Evolutionary conservation across 2,888 invertebrate species (phyloP).

Genomic region (Parnassius glacialis): DNA sequence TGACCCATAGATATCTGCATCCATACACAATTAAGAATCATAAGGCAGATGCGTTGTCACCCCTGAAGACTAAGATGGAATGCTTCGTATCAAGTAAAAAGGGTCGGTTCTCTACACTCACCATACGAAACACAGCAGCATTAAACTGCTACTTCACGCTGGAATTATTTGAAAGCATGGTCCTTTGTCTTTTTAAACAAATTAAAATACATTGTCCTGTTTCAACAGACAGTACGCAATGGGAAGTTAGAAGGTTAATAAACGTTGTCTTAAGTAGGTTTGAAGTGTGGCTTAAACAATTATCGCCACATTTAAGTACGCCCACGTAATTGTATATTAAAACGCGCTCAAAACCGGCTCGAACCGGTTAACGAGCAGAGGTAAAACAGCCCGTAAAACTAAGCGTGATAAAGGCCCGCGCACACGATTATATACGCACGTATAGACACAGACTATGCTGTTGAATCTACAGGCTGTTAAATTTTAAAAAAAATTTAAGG

Average conservation of each 20-base stretch:
- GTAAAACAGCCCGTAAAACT: slow-evolving; percentile 47
- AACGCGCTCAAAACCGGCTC: slow-evolving; percentile 44
- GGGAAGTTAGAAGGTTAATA: slow-evolving; percentile 5
- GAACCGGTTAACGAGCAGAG: slow-evolving; percentile 46
- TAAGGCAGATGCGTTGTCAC: too few relatives aligned
- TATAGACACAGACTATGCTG: slow-evolving; percentile 27
- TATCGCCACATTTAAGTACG: slow-evolving; percentile 35
- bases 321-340: slow-evolving; percentile 48
- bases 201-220: too few relatives aligned
- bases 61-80: too few relatives aligned
- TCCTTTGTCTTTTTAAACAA: not conserved
- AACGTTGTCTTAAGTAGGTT: slow-evolving; percentile 20
- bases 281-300: slow-evolving; percentile 29
- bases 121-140: not conserved
- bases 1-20: too few relatives aligned
- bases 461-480: slow-evolving; percentile 26
- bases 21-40: too few relatives aligned
- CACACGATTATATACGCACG: slow-evolving; percentile 30
- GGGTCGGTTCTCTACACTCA: not conserved
- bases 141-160: too few relatives aligned
- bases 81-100: too few relatives aligned
- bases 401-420: slow-evolving; percentile 35
- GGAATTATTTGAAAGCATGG: too few relatives aligned
- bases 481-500: not conserved
- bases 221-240: not conserved